These are phyloP conservation scores for Seira sanloemensis DNA, from an alignment of 2,888 invertebrate genomes.

Conservation along the genomic window DNA sequence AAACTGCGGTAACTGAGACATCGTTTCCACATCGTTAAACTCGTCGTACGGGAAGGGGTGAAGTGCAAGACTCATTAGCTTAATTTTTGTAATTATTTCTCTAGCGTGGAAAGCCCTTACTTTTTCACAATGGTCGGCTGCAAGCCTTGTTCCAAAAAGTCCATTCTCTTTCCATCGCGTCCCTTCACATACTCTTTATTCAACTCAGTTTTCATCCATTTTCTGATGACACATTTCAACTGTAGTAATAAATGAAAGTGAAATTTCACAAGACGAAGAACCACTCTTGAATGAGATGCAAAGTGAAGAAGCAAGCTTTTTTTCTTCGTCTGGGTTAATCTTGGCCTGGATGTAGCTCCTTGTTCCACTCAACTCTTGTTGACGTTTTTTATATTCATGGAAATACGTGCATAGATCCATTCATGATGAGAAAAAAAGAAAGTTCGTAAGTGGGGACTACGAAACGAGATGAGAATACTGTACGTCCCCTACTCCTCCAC, in stretches of 20 bases:
- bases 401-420: constrained; percentile 17
- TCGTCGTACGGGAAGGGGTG: background rate
- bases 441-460: constrained; percentile 27
- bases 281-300: background rate
- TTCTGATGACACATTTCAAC: constrained; percentile 13
- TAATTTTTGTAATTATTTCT: constrained; percentile 55
- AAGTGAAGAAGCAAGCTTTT: background rate
- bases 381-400: constrained; percentile 20
- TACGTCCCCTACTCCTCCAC: background rate
- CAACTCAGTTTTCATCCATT: background rate
- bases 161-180: background rate
- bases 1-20: constrained; percentile 50
- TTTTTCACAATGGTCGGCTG: background rate
- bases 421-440: constrained; percentile 24
- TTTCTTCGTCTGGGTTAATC: background rate
- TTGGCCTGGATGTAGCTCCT: background rate
- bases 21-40: constrained; percentile 58
- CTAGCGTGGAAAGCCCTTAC: constrained; percentile 33
- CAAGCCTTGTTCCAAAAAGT: background rate
- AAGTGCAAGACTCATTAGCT: constrained; percentile 56
- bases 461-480: constrained; percentile 45
- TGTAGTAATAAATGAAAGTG: constrained; percentile 27
- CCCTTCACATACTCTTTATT: background rate
- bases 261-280: constrained; percentile 30
- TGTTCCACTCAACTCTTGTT: constrained; percentile 11